phyloP scores from a whole-genome alignment of 2,113 vertebrate species.

The Romanogobio albipinnatus region DNA sequence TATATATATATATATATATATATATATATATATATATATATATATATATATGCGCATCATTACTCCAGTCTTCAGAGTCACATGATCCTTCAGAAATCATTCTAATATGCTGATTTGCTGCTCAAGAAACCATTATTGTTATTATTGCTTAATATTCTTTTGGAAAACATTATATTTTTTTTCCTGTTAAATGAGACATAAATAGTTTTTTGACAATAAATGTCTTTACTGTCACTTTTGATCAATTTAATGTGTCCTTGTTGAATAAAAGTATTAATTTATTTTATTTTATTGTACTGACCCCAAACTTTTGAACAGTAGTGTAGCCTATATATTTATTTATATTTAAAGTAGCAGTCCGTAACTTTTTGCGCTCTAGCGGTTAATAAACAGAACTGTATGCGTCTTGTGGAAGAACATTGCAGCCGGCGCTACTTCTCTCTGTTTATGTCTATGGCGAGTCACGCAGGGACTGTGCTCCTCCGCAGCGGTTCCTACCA shows the following conservation, averaged over 20 bases:
- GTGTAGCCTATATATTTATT: not conserved
- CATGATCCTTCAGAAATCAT: conserved; percentile 4
- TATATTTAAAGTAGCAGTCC: too few relatives aligned
- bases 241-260: not conserved
- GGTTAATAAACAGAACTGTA: too few relatives aligned
- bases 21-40: too few relatives aligned
- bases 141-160: not conserved
- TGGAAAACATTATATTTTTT: too few relatives aligned
- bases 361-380: too few relatives aligned
- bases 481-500: too few relatives aligned
- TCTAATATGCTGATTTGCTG: not conserved
- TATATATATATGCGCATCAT: not conserved
- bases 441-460: too few relatives aligned
- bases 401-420: too few relatives aligned
- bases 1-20: too few relatives aligned
- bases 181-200: not conserved
- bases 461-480: too few relatives aligned
- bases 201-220: not conserved
- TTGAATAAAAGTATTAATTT: not conserved
- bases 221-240: not conserved
- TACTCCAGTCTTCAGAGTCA: not conserved
- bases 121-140: not conserved
- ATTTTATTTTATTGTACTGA: too few relatives aligned
- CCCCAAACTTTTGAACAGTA: not conserved
- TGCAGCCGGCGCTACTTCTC: too few relatives aligned